phyloP scores from a whole-genome alignment of 2,797 vertebrate species.

The Sandelia bainsii region DNA sequence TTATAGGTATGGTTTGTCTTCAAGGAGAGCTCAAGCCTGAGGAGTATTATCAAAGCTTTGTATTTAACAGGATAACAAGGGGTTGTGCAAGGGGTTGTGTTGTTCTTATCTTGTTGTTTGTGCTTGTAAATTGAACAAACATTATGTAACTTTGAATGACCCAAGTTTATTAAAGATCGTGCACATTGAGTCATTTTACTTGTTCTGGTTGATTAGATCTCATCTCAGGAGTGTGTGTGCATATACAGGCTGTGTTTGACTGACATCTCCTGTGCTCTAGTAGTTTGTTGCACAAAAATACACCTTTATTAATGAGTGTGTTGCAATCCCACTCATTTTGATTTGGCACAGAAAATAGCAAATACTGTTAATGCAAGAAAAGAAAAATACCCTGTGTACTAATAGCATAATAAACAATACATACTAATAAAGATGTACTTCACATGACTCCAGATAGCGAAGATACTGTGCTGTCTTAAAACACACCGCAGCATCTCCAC shows the following conservation, averaged over 20 bases:
- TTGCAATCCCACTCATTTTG: not conserved
- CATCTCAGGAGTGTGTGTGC: slow-evolving; percentile 1
- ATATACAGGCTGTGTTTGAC: not conserved
- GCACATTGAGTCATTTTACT: not conserved
- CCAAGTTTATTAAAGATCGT: slow-evolving; percentile 2
- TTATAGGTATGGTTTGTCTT: slow-evolving; percentile 16
- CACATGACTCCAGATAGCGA: not conserved
- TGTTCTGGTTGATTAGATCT: not conserved
- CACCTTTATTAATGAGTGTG: not conserved
- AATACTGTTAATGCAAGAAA: not conserved
- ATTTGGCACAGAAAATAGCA: not conserved
- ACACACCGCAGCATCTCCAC: not conserved
- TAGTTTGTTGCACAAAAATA: not conserved
- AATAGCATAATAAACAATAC: not conserved
- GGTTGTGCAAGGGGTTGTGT: slow-evolving; percentile 5
- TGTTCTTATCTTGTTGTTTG: slow-evolving; percentile 17
- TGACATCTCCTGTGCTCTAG: not conserved
- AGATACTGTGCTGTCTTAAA: not conserved
- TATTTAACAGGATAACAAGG: slow-evolving; percentile 23
- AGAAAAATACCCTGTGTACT: not conserved
- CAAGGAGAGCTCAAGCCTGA: slow-evolving; percentile 15
- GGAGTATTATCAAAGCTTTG: slow-evolving; percentile 24
- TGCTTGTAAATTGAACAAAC: slow-evolving; percentile 20
- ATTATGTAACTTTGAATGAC: not conserved
- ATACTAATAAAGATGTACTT: not conserved